A percentile compares a stretch with the other conserved stretches of the same genome.
Conservation (phyloP, 92 coral and sea anemone genomes). For the Scolanthus callimorphus region DNA sequence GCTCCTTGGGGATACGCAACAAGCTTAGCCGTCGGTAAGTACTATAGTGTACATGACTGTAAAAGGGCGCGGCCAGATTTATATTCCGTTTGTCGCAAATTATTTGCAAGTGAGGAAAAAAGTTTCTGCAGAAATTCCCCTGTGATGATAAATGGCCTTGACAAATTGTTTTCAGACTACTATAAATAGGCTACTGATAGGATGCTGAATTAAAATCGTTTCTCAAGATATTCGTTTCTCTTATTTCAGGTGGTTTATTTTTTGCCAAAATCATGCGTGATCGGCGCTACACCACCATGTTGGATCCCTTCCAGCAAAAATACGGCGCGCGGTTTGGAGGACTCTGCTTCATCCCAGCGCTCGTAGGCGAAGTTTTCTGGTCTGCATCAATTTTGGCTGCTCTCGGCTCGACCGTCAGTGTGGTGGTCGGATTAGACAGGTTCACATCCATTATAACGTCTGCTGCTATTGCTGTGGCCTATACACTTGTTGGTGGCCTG, state of each 20-base stretch:
- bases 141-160: too few species aligned
- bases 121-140: too few species aligned
- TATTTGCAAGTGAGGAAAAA: too few species aligned
- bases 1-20: constrained; percentile 79
- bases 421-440: constrained; percentile 69
- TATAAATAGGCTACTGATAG: too few species aligned
- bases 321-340: constrained; percentile 92
- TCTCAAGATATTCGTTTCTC: too few species aligned
- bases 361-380: constrained; percentile 92
- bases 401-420: constrained; percentile 92
- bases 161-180: too few species aligned
- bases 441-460: constrained; percentile 66
- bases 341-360: constrained; percentile 81
- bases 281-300: constrained; percentile 76
- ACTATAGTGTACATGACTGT: too few species aligned
- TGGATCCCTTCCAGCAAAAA: constrained; percentile 85
- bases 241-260: constrained; percentile 61
- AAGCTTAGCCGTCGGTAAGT: constrained; percentile 57
- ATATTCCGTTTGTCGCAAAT: too few species aligned
- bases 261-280: constrained; percentile 90
- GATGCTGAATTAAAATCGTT: too few species aligned
- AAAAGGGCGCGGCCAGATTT: too few species aligned
- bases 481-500: constrained; percentile 87
- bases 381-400: constrained; percentile 94
- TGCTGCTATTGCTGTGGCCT: constrained; percentile 75